Evolutionary conservation across 2,113 vertebrate genomes (phyloP).

Genomic region (Pelvicachromis taeniatus): DNA sequence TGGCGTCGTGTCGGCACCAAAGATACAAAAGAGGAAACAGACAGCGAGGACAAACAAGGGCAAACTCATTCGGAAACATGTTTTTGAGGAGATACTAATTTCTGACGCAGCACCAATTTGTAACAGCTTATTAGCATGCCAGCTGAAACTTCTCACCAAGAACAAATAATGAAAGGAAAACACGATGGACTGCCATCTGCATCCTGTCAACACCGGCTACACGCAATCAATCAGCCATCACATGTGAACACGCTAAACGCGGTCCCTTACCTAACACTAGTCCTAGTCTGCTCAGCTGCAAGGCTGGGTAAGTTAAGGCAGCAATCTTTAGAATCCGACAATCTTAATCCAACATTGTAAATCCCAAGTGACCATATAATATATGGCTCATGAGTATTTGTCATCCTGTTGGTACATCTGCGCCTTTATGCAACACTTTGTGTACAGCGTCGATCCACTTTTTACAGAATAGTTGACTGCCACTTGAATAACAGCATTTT

Average conservation of each 20-base stretch:
- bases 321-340: not conserved
- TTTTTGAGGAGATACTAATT: not conserved
- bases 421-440: not conserved
- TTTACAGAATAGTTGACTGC: constrained; percentile 41
- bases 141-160: constrained; percentile 30
- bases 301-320: not conserved
- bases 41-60: constrained; percentile 12
- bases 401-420: constrained; percentile 18
- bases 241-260: not conserved
- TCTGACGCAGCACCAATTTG: constrained; percentile 18
- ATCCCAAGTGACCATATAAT: constrained; percentile 30
- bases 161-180: constrained; percentile 52
- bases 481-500: constrained; percentile 49
- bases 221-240: constrained; percentile 56
- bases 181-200: constrained; percentile 55
- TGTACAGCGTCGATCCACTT: constrained; percentile 9
- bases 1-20: not conserved
- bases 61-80: not conserved
- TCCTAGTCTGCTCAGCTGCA: not conserved
- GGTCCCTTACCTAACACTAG: not conserved
- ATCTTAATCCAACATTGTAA: not conserved
- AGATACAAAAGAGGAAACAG: not conserved
- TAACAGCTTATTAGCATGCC: constrained; percentile 44
- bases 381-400: not conserved
- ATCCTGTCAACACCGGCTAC: constrained; percentile 40